phyloP scores from a whole-genome alignment of 2,888 invertebrate species.

The Ochropleura leucogaster region DNA sequence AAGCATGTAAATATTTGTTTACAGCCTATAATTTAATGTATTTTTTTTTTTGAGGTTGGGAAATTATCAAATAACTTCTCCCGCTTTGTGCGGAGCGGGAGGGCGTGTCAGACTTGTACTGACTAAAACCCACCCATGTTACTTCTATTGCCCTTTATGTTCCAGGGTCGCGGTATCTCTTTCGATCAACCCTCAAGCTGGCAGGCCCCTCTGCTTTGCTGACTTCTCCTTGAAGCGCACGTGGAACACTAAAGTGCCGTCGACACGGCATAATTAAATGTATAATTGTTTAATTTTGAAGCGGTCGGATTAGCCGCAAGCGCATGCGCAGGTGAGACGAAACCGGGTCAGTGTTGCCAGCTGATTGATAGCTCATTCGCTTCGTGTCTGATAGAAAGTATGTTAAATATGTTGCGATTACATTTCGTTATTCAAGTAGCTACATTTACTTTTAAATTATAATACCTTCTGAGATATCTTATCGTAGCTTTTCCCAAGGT shows the following conservation, averaged over 20 bases:
- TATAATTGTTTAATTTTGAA: conserved; percentile 26
- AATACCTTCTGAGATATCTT: background rate
- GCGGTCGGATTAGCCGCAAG: conserved; percentile 32
- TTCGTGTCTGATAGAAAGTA: conserved; percentile 49
- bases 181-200: no score
- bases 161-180: no score
- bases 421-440: conserved; percentile 19
- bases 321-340: conserved; percentile 43
- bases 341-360: conserved; percentile 62
- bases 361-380: conserved; percentile 51
- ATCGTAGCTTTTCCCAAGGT: background rate
- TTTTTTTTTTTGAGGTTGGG: no score
- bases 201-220: no score
- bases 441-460: conserved; percentile 6
- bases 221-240: no score
- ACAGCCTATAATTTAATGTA: background rate
- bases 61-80: no score
- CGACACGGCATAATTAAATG: background rate
- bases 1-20: conserved; percentile 12
- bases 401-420: conserved; percentile 25
- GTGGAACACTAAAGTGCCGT: no score
- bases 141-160: no score
- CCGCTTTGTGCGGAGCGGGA: no score
- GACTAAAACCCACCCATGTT: no score
- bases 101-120: no score